A percentile compares a stretch with the other conserved stretches of the same genome.
phyloP scores from a whole-genome alignment of 2,888 invertebrate genomes.

The Ceriagrion tenellum region DNA sequence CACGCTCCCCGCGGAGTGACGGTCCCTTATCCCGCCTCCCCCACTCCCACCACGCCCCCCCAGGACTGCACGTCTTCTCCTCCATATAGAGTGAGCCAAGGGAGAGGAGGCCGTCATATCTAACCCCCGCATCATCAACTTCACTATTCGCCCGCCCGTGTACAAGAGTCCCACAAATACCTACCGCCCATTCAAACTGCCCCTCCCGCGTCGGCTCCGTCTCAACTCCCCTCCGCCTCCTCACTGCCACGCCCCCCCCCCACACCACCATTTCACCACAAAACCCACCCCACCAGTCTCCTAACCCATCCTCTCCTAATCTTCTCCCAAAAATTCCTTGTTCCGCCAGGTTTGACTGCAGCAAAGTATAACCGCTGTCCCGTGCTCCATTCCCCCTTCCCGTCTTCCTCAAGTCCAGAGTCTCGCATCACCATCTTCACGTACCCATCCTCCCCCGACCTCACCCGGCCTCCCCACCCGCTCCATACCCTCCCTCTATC shows the following conservation, averaged over 20 bases:
- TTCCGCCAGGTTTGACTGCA: slow-evolving; percentile 55
- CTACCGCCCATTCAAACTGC: not conserved
- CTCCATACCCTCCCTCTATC: not conserved
- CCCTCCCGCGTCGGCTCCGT: too few relatives aligned
- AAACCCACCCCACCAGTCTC: not conserved
- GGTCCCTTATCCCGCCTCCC: not conserved
- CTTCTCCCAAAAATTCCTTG: not conserved
- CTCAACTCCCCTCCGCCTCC: slow-evolving; percentile 14
- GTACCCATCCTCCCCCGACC: not conserved
- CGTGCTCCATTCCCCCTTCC: not conserved
- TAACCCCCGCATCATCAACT: slow-evolving; percentile 57
- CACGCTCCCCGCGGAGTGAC: too few relatives aligned
- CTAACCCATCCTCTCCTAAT: not conserved
- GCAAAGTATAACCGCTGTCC: slow-evolving; percentile 52
- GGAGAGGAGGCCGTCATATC: slow-evolving; percentile 1
- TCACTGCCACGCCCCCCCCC: not conserved
- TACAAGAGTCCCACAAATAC: slow-evolving; percentile 46
- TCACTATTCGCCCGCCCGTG: not conserved
- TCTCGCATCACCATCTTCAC: not conserved
- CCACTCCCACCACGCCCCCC: not conserved
- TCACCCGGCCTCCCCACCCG: not conserved
- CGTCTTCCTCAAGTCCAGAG: slow-evolving; percentile 12
- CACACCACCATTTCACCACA: not conserved
- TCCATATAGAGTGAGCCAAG: slow-evolving; percentile 11
- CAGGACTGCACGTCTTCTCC: not conserved